Evolutionary conservation across 2,888 invertebrate species (phyloP).

Genomic region (Petrolisthes cinctipes): DNA sequence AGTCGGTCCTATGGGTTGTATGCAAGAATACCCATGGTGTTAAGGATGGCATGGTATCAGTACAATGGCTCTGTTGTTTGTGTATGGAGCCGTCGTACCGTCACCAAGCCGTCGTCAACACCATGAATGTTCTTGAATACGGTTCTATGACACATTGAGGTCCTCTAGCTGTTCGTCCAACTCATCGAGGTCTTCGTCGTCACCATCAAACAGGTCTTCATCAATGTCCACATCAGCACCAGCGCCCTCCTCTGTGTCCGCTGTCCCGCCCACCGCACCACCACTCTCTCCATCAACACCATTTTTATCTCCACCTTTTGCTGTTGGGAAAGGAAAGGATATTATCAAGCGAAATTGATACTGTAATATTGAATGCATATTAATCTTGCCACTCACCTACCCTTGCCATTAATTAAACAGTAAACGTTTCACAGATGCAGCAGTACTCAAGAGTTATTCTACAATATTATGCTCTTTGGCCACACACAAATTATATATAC

Average conservation of each 20-base stretch:
- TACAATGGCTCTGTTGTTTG: neutral
- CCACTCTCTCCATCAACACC: neutral
- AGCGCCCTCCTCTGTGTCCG: conserved; percentile 68
- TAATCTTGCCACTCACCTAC: no score
- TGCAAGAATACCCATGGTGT: no score
- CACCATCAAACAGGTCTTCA: conserved; percentile 87
- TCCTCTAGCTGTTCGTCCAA: conserved; percentile 86
- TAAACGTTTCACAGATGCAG: no score
- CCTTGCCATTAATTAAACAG: no score
- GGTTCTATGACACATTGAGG: conserved; percentile 66
- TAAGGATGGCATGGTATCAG: no score
- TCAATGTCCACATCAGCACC: conserved; percentile 84
- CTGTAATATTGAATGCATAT: no score
- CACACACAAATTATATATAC: no score
- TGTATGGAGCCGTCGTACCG: neutral
- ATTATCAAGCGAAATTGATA: no score
- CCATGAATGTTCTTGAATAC: neutral
- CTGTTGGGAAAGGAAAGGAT: neutral
- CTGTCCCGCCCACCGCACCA: conserved; percentile 66
- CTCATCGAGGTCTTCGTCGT: conserved; percentile 81
- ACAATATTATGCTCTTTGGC: no score
- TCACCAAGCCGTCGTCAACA: neutral
- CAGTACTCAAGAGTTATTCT: no score
- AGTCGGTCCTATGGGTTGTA: neutral
- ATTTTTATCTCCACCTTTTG: neutral